Evolutionary conservation across 1,140 invertebrate species (phyloP).

Genomic region (Carcinoscorpius rotundicauda): DNA sequence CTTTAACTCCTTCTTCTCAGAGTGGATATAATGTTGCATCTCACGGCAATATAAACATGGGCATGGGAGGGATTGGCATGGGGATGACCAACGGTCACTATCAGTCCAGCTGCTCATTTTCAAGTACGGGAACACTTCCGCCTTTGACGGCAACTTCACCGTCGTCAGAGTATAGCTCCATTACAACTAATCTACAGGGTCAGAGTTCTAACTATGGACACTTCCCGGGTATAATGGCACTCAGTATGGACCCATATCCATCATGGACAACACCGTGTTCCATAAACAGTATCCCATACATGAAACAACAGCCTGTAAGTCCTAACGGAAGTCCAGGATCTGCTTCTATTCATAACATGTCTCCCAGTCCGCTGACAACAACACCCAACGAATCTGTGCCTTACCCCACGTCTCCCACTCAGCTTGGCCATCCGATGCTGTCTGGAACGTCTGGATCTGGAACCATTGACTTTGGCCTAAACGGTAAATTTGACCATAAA

Average conservation of each 20-base stretch:
- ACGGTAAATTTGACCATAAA: too few species aligned
- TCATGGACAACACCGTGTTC: neutral
- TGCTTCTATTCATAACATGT: neutral
- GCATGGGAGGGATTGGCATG: neutral
- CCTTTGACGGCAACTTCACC: slow-evolving; percentile 12
- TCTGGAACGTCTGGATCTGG: too few species aligned
- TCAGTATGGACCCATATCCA: neutral
- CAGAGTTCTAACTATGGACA: slow-evolving; percentile 2
- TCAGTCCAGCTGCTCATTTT: slow-evolving; percentile 16
- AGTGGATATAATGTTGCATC: slow-evolving; percentile 9
- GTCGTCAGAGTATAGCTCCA: slow-evolving; percentile 15
- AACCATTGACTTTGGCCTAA: too few species aligned
- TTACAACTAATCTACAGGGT: slow-evolving; percentile 7
- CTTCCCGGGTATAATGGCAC: neutral
- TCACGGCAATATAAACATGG: slow-evolving; percentile 9
- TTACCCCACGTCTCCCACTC: too few species aligned
- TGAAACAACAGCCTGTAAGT: slow-evolving; percentile 7
- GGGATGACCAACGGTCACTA: slow-evolving; percentile 14
- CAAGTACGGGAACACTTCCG: slow-evolving; percentile 6
- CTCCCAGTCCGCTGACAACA: too few species aligned
- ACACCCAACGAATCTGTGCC: too few species aligned
- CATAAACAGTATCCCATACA: neutral
- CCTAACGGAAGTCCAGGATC: slow-evolving; percentile 7
- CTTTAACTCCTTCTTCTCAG: slow-evolving; percentile 17
- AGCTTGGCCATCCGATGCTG: too few species aligned